phyloP scores from a whole-genome alignment of 2,888 invertebrate species.

The Leuctra nigra region DNA sequence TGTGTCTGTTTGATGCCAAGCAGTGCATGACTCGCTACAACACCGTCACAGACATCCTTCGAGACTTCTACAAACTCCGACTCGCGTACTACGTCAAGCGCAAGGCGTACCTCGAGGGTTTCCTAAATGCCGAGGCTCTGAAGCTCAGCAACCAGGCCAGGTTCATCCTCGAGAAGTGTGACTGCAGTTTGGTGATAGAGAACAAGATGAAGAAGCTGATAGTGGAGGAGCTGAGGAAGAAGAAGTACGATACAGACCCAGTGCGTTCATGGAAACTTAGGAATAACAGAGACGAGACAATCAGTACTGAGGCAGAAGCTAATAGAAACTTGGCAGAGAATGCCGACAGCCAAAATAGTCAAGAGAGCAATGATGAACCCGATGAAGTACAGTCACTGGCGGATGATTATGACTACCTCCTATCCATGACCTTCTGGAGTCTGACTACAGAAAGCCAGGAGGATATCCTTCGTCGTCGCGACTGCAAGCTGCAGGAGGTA shows the following conservation, averaged over 20 bases:
- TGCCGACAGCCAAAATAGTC: slow-evolving; percentile 36
- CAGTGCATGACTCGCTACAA: slow-evolving; percentile 64
- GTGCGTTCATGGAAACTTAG: slow-evolving; percentile 57
- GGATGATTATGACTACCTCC: slow-evolving; percentile 75
- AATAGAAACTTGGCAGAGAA: slow-evolving; percentile 33
- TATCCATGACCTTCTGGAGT: slow-evolving; percentile 95
- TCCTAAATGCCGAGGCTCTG: slow-evolving; percentile 81
- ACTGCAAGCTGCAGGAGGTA: slow-evolving; percentile 64
- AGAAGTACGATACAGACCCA: slow-evolving; percentile 59
- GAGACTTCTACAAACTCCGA: slow-evolving; percentile 76
- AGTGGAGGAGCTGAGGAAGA: slow-evolving; percentile 74
- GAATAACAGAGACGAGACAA: slow-evolving; percentile 56
- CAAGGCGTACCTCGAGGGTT: slow-evolving; percentile 84
- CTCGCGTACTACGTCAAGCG: slow-evolving; percentile 74
- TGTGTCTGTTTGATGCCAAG: slow-evolving; percentile 65
- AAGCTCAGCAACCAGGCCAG: slow-evolving; percentile 88
- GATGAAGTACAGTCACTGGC: slow-evolving; percentile 49
- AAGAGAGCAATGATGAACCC: neutral
- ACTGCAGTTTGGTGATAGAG: slow-evolving; percentile 75
- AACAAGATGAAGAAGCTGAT: slow-evolving; percentile 90
- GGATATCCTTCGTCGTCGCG: slow-evolving; percentile 77
- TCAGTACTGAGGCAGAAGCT: no score
- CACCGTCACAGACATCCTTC: slow-evolving; percentile 68
- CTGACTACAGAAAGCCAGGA: slow-evolving; percentile 91
- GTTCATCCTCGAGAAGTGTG: slow-evolving; percentile 96